phyloP scores from a whole-genome alignment of 2,113 vertebrate species.

The Colossoma macropomum region DNA sequence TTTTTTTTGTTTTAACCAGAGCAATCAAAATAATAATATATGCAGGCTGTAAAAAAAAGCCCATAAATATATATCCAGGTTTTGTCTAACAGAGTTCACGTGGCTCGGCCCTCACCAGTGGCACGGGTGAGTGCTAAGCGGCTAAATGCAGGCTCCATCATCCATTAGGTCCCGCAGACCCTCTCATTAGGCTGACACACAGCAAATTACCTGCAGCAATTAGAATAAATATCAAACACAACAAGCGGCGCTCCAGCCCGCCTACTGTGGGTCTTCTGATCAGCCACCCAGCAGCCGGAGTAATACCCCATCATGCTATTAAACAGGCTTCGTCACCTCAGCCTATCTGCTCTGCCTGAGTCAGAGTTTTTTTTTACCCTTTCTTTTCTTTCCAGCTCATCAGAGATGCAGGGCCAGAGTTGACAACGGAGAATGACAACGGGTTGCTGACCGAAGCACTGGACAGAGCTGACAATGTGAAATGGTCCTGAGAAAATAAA shows the following conservation, averaged over 20 bases:
- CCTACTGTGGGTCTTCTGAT: conserved; percentile 52
- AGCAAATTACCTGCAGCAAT: conserved; percentile 82
- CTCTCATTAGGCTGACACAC: conserved; percentile 80
- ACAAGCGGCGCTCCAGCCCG: conserved; percentile 50
- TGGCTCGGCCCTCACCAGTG: conserved; percentile 59
- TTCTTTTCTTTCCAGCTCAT: not conserved
- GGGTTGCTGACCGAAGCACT: not conserved
- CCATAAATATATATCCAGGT: conserved; percentile 37
- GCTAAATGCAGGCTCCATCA: conserved; percentile 79
- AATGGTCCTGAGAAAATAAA: not conserved
- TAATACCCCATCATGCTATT: conserved; percentile 21
- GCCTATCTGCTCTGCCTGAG: conserved; percentile 19
- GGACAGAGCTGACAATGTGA: conserved; percentile 1
- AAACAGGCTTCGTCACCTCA: conserved; percentile 21
- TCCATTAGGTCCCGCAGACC: conserved; percentile 80
- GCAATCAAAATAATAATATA: conserved; percentile 55
- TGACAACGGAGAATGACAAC: not conserved
- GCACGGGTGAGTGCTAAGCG: conserved; percentile 75
- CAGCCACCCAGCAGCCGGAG: conserved; percentile 12
- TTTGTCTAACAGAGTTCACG: conserved; percentile 61
- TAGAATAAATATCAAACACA: conserved; percentile 79
- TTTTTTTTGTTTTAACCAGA: conserved; percentile 37
- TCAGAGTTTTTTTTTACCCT: not conserved
- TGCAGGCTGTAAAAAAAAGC: conserved; percentile 14
- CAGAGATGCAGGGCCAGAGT: conserved; percentile 9